Percentiles rank a stretch among this genome's conserved stretches.
Evolutionary conservation across 2,797 vertebrate genomes (phyloP).

Genomic region (Gymnopithys bicolor): DNA sequence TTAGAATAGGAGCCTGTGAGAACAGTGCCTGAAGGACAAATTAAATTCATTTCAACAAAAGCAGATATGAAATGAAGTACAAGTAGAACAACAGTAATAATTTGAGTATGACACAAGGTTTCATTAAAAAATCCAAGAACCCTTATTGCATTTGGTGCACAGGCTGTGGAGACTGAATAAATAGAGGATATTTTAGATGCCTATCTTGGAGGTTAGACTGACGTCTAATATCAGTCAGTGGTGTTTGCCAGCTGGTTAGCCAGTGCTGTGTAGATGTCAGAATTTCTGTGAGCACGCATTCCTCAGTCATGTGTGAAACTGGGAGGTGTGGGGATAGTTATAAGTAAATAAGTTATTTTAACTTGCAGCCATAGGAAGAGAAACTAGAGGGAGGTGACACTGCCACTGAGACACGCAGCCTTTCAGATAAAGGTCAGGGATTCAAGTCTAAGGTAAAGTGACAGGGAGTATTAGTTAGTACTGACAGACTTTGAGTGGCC

Average conservation of each 20-base stretch:
- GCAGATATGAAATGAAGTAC: conserved; percentile 33
- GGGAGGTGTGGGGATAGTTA: neutral
- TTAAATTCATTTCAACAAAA: conserved; percentile 44
- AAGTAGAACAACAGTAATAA: conserved; percentile 22
- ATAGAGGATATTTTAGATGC: neutral
- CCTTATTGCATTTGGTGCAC: neutral
- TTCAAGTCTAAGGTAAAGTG: conserved; percentile 20
- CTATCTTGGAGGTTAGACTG: neutral
- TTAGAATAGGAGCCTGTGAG: conserved; percentile 9
- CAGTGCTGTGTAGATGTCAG: neutral
- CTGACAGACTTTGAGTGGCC: conserved; percentile 27
- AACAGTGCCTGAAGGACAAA: conserved; percentile 30
- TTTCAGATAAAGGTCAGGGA: conserved; percentile 16
- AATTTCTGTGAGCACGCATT: neutral
- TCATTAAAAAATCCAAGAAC: conserved; percentile 11
- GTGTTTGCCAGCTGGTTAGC: neutral
- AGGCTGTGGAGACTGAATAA: neutral
- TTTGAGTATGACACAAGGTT: conserved; percentile 1
- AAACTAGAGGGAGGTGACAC: neutral
- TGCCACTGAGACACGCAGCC: neutral
- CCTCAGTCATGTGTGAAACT: neutral
- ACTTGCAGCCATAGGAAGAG: neutral
- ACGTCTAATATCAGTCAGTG: neutral
- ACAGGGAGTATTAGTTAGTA: conserved; percentile 2
- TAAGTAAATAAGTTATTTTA: conserved; percentile 1